Conservation (phyloP, 2,888 invertebrate species). For the Hemaris fuciformis region DNA sequence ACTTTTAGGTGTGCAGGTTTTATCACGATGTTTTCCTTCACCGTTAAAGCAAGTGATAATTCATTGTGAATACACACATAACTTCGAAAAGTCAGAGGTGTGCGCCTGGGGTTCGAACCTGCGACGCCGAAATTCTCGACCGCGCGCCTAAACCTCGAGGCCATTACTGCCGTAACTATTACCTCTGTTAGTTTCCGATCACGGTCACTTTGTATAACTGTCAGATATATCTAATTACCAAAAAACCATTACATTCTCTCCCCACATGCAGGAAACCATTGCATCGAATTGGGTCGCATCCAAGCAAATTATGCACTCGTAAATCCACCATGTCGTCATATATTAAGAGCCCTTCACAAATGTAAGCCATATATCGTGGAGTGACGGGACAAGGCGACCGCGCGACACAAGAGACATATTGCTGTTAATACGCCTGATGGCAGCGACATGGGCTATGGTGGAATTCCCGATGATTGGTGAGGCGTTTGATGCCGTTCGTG, state of each 20-base stretch:
- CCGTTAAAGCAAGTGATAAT: no score
- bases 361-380: constrained; percentile 38
- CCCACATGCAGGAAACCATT: constrained; percentile 18
- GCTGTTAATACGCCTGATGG: neutral
- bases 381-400: constrained; percentile 42
- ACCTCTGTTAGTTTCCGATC: no score
- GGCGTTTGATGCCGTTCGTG: neutral
- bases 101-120: no score
- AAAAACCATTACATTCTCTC: neutral
- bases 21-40: no score
- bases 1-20: no score
- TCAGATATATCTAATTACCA: neutral
- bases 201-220: neutral
- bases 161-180: no score
- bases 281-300: constrained; percentile 54
- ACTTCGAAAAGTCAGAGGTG: no score
- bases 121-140: no score
- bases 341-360: constrained; percentile 40
- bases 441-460: neutral
- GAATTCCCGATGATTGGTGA: neutral
- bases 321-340: constrained; percentile 45
- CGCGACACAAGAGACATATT: constrained; percentile 26
- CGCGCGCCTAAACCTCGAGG: no score
- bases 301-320: constrained; percentile 64
- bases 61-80: no score